Evolutionary conservation across 1,140 invertebrate genomes (phyloP), one percentile per base, ranked within the genome.

Genomic region (Goniozus legneri): DNA sequence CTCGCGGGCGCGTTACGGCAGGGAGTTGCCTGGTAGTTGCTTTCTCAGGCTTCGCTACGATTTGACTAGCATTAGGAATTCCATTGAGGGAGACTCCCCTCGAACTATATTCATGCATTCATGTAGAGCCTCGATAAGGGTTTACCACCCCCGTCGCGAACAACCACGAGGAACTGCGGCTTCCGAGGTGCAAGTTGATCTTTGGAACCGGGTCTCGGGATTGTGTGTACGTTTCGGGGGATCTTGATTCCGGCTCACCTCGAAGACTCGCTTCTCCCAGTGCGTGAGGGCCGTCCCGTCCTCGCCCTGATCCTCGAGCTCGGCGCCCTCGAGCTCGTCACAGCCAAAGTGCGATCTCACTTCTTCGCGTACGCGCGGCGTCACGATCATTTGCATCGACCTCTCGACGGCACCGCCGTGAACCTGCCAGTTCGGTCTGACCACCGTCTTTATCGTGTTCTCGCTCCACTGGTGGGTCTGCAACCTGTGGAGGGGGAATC

Each of bases 201-300:
- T 27, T 27, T 27, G 24, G 10, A 10, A 6, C 10, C 10, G 24
- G 13, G 39, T 16, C 37, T n/a, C 31, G 24, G 27, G 37, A 52
- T 47, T 14, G 12, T 32, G 24, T 36, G 14, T 10, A 42, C 20
- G 50, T n/a, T n/a, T n/a, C n/a, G n/a, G n/a, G n/a, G n/a, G n/a
- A n/a, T n/a, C n/a, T n/a, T 27, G 24, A 51, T 37, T 44, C 10
- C 22, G 55, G 52, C 66, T 65, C 62, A 94, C 92, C 79, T 98
- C 96, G 74, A 98, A 97, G 7, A 98, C 85, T 41, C 96, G 74
- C 66, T 99, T 99, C 73, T 98, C 96, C 95, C 96, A 99, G 70
- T 99, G 97, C 1, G 96, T 98, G 8, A 99, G 75, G 0, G 90
- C 89, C 0, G 97, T 99, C 8, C 97, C 97, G 60, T 98, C 91